Evolutionary conservation across 30 jellyfish, hydroid and myxozoan genomes (phyloP), one percentile per base, ranked within the genome.

Genomic region (Chironex yamaguchii): DNA sequence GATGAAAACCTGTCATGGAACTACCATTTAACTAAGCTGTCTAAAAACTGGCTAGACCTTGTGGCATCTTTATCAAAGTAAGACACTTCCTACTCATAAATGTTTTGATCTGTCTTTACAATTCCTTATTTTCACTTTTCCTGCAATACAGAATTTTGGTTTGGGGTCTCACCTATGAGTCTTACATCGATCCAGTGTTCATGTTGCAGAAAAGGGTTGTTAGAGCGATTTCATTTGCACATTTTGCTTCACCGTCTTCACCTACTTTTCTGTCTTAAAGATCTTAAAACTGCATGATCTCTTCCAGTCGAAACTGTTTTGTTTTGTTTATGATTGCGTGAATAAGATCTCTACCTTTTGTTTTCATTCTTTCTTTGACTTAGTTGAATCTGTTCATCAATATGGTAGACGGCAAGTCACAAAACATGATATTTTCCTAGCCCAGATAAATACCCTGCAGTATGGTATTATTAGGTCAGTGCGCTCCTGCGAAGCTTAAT

Each of bases 191-290:
- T 35, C 90, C 90, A 28, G 36, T 79, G 68, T 58, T 53, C 30
- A 62, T 62, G 71, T 36, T 83, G 31, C 93, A 83, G 76, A 83
- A 83, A 70, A 69, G 87, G 35, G 85, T 67, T 11, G 26, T 68
- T 34, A 52, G 72, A 71, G 93, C 87, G 1, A 68, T 83, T 53
- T 26, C 87, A 31, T 83, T 83, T 50, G 81, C 49, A 27, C 87
- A 83, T 13, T 83, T 48, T 83, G 71, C 87, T 83, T 50, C 87
- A 27, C 81, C 81, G 2, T 27, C 87, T 42, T 52, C 85, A 6
- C 92, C 92, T 1, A 21, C 87, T 83, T 67, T 29, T 83, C 93
- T 83, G 81, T 69, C 63, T 52, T 83, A 25, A 83, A 68, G 30
- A 32, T 83, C 51, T 25, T 69, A 53, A 51, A 83, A 58, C 87